Evolutionary conservation across 2,113 vertebrate species (phyloP).

Genomic region (Lontra canadensis): DNA sequence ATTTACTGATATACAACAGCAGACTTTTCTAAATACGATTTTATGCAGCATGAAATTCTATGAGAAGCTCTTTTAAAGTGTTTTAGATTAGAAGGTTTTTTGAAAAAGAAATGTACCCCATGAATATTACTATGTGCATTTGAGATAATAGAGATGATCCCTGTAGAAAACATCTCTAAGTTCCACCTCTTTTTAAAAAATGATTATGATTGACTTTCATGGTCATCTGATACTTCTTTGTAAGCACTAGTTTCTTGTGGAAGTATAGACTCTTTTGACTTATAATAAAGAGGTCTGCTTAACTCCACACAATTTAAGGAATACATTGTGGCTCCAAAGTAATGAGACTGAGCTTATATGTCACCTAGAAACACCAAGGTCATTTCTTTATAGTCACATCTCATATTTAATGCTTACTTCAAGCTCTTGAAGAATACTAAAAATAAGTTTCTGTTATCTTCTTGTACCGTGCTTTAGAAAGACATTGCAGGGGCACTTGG

Average conservation of each 20-base stretch:
- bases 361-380: neutral
- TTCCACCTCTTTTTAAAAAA: slow-evolving; percentile 30
- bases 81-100: neutral
- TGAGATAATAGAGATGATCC: neutral
- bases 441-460: neutral
- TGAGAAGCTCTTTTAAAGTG: neutral
- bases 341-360: neutral
- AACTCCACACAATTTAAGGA: neutral
- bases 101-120: neutral
- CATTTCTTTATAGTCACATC: neutral
- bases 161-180: neutral
- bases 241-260: neutral
- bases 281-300: neutral
- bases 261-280: neutral
- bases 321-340: neutral
- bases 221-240: neutral
- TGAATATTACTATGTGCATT: neutral
- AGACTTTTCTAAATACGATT: neutral
- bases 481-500: neutral
- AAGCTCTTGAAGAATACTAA: slow-evolving; percentile 43
- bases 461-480: neutral
- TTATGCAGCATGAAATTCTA: slow-evolving; percentile 34
- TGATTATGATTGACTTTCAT: neutral
- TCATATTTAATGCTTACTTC: neutral
- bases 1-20: neutral